A percentile compares a stretch with the other conserved stretches of the same genome.
Conservation (phyloP, 2,888 invertebrate species). For the Tuta absoluta region DNA sequence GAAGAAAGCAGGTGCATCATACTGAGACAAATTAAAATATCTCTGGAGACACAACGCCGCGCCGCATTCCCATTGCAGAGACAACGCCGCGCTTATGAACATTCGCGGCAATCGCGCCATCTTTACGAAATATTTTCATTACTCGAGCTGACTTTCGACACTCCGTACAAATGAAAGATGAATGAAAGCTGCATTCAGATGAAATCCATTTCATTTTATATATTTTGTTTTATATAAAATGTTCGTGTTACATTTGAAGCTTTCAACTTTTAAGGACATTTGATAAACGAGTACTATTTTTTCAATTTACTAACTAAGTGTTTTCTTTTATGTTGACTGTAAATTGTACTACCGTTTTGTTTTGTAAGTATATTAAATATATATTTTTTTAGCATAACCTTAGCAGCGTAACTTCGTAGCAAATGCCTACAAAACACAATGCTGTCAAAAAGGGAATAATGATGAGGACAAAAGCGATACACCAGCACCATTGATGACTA, state of each 20-base stretch:
- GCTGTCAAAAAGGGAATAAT: too few relatives aligned
- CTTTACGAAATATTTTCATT: not conserved
- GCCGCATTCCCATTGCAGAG: not conserved
- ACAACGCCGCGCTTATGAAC: not conserved
- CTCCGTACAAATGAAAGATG: not conserved
- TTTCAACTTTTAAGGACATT: too few relatives aligned
- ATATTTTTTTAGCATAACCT: too few relatives aligned
- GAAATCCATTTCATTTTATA: not conserved
- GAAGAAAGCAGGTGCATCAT: slow-evolving; percentile 12
- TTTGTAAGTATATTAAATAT: too few relatives aligned
- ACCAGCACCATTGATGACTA: too few relatives aligned
- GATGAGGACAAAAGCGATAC: too few relatives aligned
- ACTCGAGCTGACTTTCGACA: slow-evolving; percentile 1
- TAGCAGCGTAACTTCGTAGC: too few relatives aligned
- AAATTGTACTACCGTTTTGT: too few relatives aligned
- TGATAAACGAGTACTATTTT: too few relatives aligned
- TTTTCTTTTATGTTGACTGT: too few relatives aligned
- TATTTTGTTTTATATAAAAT: not conserved
- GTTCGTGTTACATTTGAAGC: not conserved
- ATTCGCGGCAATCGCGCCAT: not conserved
- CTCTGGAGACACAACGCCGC: not conserved
- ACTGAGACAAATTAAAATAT: slow-evolving; percentile 11
- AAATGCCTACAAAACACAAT: too few relatives aligned
- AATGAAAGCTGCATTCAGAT: not conserved
- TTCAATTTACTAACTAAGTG: too few relatives aligned